Base-by-base conservation (phyloP, 30 jellyfish, hydroid and myxozoan genomes). In the Aurelia sp. region DNA sequence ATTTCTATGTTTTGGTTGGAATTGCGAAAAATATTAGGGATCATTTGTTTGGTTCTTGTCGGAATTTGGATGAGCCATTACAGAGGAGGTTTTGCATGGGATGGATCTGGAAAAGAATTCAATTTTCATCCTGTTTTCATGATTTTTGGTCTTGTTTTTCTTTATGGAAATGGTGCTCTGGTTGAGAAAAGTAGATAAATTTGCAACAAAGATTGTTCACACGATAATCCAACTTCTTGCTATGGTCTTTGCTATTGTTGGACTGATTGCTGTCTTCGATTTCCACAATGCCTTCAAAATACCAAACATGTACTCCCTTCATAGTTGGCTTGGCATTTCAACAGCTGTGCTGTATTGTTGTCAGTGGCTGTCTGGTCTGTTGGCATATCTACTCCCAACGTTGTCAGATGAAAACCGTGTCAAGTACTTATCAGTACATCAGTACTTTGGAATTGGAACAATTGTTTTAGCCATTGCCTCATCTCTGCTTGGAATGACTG, bases 51-150 rank as follows among this genome's bases (percentile, higher is more conserved):
- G 50, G 78, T 71, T 12, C 52, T 93, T 18, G 92, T 88, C 15
- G 72, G 67, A 67, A 66, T 73, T 19, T 93, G 97, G 98, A 74
- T 81, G 90, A 74, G 50, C 30, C 97, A 88, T 52, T 94, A 75
- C 77, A 68, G 96, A 11, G 97, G 97, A 7, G 99, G 99, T 10
- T 94, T 82, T 79, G 95, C 91, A 4, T 94, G 99, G 99, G 97
- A 94, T 74, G 97, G 97, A 18, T 82, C 97, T 31, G 86, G 89
- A 17, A 71, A 88, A 73, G 90, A 79, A 72, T 94, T 94, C 82
- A 94, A 94, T 75, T 88, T 71, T 65, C 99, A 94, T 72, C 99
- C 99, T 53, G 79, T 94, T 4, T 89, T 94, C 65, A 94, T 94
- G 99, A 81, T 84, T 11, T 6, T 78, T 69, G 99, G 99, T 11